Evolutionary conservation across 2,888 invertebrate genomes (phyloP), one percentile per base, ranked within the genome.

Genomic region (Stegana nigrithorax): DNA sequence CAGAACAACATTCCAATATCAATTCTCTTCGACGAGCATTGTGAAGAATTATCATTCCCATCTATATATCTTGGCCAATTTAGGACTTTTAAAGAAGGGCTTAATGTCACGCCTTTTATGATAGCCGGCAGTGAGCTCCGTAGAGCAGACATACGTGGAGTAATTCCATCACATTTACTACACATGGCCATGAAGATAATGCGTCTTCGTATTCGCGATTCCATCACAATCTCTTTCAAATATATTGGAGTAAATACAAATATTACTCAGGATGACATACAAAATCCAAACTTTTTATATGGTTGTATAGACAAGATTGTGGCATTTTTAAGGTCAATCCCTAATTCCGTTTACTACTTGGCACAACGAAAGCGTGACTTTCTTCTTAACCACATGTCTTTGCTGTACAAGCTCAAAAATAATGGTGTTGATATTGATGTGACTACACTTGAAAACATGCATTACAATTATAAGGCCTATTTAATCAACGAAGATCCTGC

Each of bases 101-200:
- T n/a, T n/a, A n/a, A n/a, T n/a, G n/a, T n/a, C n/a, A n/a, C n/a
- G n/a, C n/a, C n/a, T n/a, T 8, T n/a, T 32, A n/a, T n/a, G n/a
- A n/a, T n/a, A n/a, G n/a, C n/a, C n/a, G n/a, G n/a, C n/a, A n/a
- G n/a, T n/a, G n/a, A n/a, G n/a, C n/a, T n/a, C n/a, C n/a, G n/a
- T n/a, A n/a, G n/a, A n/a, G n/a, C n/a, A n/a, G n/a, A n/a, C n/a
- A 32, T 84, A 29, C 56, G 56, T 10, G 63, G 32, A 27, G 59
- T 60, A 19, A 63, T 58, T 4, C 61, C 63, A 21, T 60, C 17
- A 1, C 83, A 85, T 58, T 29, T 67, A 17, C 39, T 86, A 55
- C 85, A 85, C 71, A 71, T 81, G 57, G 84, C 85, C 4, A 81
- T 82, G 83, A 85, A 86, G 65, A 63, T 64, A n/a, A 58, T 64